Conservation (phyloP, 2,113 vertebrate species). For the Amblyopsis rosae region DNA sequence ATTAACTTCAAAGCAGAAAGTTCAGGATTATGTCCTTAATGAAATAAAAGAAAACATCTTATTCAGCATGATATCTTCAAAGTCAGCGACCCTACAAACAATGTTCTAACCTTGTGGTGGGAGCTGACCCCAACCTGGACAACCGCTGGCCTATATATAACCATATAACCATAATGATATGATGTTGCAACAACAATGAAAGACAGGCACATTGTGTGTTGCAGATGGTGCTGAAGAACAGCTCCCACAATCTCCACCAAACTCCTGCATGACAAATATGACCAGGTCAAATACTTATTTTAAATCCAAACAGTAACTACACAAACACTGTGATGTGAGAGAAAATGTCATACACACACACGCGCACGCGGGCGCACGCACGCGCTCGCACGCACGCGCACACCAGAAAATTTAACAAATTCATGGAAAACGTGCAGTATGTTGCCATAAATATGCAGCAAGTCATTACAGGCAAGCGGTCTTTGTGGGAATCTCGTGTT, state of each 20-base stretch:
- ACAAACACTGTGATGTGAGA: not conserved
- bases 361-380: too few species aligned
- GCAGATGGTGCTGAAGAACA: constrained; percentile 67
- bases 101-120: too few species aligned
- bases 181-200: constrained; percentile 3
- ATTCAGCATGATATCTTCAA: too few species aligned
- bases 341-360: not conserved
- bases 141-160: not conserved
- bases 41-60: too few species aligned
- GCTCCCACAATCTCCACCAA: constrained; percentile 41
- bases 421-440: not conserved
- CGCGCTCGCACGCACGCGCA: not conserved
- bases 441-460: not conserved
- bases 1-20: not conserved
- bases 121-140: too few species aligned
- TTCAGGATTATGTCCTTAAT: too few species aligned
- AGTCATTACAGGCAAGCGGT: not conserved
- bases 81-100: too few species aligned
- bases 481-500: not conserved
- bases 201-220: not conserved
- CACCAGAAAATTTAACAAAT: not conserved
- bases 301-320: not conserved
- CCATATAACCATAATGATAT: too few species aligned
- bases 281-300: constrained; percentile 4
- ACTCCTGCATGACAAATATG: constrained; percentile 2